Percentiles rank a stretch among this genome's conserved stretches.
phyloP scores from a whole-genome alignment of 2,888 invertebrate species.

The Selenia dentaria region DNA sequence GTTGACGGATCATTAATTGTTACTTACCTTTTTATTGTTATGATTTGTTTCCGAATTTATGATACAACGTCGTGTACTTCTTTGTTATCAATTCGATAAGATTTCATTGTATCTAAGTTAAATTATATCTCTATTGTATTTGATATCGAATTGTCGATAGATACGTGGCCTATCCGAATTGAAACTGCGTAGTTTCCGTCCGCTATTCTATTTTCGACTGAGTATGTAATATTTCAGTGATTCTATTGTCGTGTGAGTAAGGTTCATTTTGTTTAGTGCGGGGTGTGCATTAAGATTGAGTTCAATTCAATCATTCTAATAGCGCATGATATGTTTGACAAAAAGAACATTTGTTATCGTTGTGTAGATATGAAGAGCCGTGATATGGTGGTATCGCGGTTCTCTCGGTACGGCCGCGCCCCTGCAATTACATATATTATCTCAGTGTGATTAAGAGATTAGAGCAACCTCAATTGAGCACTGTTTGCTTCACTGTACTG shows the following conservation, averaged over 20 bases:
- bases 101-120: constrained; percentile 39
- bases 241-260: constrained; percentile 15
- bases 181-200: constrained; percentile 54
- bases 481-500: constrained; percentile 36
- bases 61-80: constrained; percentile 36
- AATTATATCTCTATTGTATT: constrained; percentile 52
- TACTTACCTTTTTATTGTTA: constrained; percentile 10
- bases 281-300: constrained; percentile 6
- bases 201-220: constrained; percentile 31
- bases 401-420: constrained; percentile 55
- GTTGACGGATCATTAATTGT: constrained; percentile 46
- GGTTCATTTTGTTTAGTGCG: constrained; percentile 11
- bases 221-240: constrained; percentile 8
- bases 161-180: constrained; percentile 39
- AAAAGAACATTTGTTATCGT: constrained; percentile 52
- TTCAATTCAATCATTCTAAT: constrained; percentile 8
- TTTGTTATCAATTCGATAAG: constrained; percentile 41
- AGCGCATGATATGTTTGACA: constrained; percentile 11
- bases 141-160: constrained; percentile 40
- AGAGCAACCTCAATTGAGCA: constrained; percentile 46
- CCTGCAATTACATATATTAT: constrained; percentile 73
- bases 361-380: constrained; percentile 39
- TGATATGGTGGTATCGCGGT: constrained; percentile 42
- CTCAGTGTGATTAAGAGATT: constrained; percentile 55
- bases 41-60: constrained; percentile 13